Evolutionary conservation across 2,797 vertebrate genomes (phyloP), one percentile per base, ranked within the genome.

Genomic region (Cuculus canorus): DNA sequence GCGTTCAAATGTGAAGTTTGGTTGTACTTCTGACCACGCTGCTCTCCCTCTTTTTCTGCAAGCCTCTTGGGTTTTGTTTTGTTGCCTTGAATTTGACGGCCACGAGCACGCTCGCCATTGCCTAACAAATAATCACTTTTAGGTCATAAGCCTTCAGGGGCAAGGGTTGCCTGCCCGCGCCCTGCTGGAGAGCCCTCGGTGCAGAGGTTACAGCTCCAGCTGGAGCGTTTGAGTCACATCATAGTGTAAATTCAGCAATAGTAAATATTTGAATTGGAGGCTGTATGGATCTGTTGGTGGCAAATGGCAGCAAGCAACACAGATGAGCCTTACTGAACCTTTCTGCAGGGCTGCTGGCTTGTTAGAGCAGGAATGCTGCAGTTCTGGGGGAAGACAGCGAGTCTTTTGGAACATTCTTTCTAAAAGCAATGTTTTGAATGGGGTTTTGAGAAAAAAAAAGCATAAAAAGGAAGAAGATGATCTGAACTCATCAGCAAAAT

Each of bases 121-220:
- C 86, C 94, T 94, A 92, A 96, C 92, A 93, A 95, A 94, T 94
- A 92, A 92, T 92, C 83, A 54, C 59, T 90, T 91, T 37, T 86
- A 84, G 75, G 64, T n/a, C 68, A 57, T 54, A 73, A 80, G 56
- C 75, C 83, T 79, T 88, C 56, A 59, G 83, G 87, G 94, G 45
- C 82, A 95, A 86, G 73, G 83, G 90, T 96, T 96, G 92, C 57
- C 86, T 96, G 91, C 64, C 78, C 5, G 4, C 47, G 92, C 48
- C 56, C 71, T 78, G 63, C 75, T 84, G 75, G 78, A 90, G 33
- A 45, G 48, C 79, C 59, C 47, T 48, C 33, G 16, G 87, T 37
- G 23, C 72, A 78, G 86, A 91, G 90, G 93, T 95, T 93, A 78
- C 63, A 48, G 27, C 87, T 90, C 64, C 75, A 93, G 50, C 71